A percentile compares a stretch with the other conserved stretches of the same genome.
Evolutionary conservation across 2,113 vertebrate genomes (phyloP).

Genomic region (Rhodinocichla rosea): DNA sequence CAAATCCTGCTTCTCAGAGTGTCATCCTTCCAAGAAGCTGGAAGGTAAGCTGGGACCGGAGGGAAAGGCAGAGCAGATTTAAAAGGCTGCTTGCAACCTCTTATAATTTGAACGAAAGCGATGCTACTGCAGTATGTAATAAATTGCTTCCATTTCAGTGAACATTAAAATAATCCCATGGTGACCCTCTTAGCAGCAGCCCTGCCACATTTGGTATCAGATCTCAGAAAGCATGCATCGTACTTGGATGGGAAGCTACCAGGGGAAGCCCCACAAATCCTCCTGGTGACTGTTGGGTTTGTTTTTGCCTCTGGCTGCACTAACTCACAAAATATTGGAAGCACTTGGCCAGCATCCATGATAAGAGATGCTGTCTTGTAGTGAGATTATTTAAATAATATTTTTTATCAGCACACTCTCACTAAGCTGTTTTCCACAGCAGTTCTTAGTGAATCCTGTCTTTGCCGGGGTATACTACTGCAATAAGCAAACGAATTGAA

Average conservation of each 20-base stretch:
- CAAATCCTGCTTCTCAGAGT: background rate
- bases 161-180: slow-evolving; percentile 54
- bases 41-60: slow-evolving; percentile 37
- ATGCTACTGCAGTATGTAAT: slow-evolving; percentile 38
- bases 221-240: slow-evolving; percentile 27
- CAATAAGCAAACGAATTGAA: background rate
- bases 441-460: background rate
- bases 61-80: slow-evolving; percentile 57
- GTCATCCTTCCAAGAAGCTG: slow-evolving; percentile 16
- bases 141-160: slow-evolving; percentile 63
- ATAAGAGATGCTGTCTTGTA: slow-evolving; percentile 18
- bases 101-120: slow-evolving; percentile 28
- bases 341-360: slow-evolving; percentile 38
- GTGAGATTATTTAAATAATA: slow-evolving; percentile 26
- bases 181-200: slow-evolving; percentile 38
- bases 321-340: slow-evolving; percentile 41
- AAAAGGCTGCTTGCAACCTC: slow-evolving; percentile 48
- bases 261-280: slow-evolving; percentile 47
- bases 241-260: slow-evolving; percentile 34
- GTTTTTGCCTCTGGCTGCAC: slow-evolving; percentile 61
- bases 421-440: background rate
- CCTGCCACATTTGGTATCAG: slow-evolving; percentile 53
- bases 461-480: background rate
- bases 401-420: background rate
- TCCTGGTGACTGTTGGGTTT: slow-evolving; percentile 37